Conservation (phyloP, 64 coral and sea anemone genomes). For the Actinia tenebrosa region DNA sequence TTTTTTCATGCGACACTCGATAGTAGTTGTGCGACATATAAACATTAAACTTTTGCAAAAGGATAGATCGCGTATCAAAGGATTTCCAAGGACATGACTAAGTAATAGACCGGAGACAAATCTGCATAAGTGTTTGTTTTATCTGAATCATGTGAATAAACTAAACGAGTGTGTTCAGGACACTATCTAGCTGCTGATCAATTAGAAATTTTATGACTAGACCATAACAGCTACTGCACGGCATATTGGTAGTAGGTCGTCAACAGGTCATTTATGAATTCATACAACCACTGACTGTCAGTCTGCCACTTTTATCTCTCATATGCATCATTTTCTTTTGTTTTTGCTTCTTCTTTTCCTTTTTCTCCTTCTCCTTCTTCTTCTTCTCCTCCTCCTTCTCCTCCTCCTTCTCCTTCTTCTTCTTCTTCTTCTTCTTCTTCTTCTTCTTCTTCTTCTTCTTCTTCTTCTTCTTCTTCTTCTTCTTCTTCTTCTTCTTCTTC, state of each 20-base stretch:
- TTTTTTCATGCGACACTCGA: no score
- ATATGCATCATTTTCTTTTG: background rate
- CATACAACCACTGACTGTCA: no score
- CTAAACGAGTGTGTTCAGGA: no score
- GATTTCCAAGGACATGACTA: background rate
- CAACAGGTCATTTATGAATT: background rate
- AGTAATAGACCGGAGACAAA: background rate
- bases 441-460: background rate
- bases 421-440: background rate
- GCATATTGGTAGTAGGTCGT: no score
- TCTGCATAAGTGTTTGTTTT: no score
- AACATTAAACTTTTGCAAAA: background rate
- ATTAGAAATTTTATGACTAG: background rate
- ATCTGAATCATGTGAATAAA: no score
- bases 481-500: no score
- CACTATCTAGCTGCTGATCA: no score
- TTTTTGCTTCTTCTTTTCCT: background rate
- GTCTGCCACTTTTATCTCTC: background rate
- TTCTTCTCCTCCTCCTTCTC: background rate
- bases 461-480: no score
- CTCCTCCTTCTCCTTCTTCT: background rate
- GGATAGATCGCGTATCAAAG: background rate
- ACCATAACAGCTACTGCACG: no score
- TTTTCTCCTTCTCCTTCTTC: background rate
- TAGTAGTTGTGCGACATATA: no score